Evolutionary conservation across 2,888 invertebrate species (phyloP), one percentile per base, ranked within the genome.

Genomic region (Thera britannica): DNA sequence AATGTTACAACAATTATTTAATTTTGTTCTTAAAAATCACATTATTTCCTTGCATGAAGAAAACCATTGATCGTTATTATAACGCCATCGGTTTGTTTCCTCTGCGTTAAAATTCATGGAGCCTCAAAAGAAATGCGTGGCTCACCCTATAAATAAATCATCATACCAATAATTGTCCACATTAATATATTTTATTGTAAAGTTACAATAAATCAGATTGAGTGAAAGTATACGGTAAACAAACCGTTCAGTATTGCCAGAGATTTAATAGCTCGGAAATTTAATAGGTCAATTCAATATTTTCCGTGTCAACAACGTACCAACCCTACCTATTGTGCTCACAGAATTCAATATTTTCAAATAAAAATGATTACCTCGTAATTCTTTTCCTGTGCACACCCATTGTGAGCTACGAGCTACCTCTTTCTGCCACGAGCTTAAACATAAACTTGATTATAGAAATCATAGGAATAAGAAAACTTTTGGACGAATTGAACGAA

Each of bases 251-350:
- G 48, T 58, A 61, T 64, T 54, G 11, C 44, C 49, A 23, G 59
- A 58, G 62, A 62, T 49, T 63, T 55, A 63, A 56, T 58, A 48
- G 64, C 57, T n/a, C 36, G 57, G 44, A 52, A 61, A 8, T 48
- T 49, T 46, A 51, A 34, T 48, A 35, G 41, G 48, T 49, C 62
- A 67, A 67, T 67, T 67, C 52, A 68, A 71, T 67, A 67, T 67
- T 52, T 63, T 58, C 38, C 51, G 49, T 56, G 44, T 63, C 51
- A 56, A 57, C 51, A 55, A 48, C 58, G 59, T 67, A 56, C 58
- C 60, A 60, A 51, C 65, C 60, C 65, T 65, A 58, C 52, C 58
- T 35, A 65, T 65, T 59, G 56, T 60, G 54, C 56, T 56, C 54
- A 51, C 60, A 52, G 51, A 61, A 61, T 61, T 56, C 34, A 34